Evolutionary conservation across 2,888 invertebrate genomes (phyloP), one percentile per base, ranked within the genome.

Genomic region (Microplitis manilae): DNA sequence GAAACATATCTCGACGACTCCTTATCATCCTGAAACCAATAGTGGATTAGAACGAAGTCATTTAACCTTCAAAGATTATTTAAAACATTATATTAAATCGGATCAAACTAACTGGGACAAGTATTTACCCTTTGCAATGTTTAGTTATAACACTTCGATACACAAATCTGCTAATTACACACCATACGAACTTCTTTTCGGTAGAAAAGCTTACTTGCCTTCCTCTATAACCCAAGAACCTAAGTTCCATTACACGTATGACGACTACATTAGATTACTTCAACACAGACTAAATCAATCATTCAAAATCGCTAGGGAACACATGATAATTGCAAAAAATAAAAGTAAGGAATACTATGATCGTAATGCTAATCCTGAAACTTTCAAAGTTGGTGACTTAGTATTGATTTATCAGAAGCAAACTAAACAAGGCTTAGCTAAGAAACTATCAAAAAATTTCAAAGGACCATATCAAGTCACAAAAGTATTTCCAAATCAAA

Each of bases 201-300:
- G 79, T 5, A 50, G 38, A 2, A 38, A 20, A 39, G 68, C 80
- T 9, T 75, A 74, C 13, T 17, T 79, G 20, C 77, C 80, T 6
- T 79, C 80, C 75, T 80, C 79, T 72, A 78, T 88, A 59, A 79
- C 76, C 9, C 79, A 81, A 78, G 74, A 83, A 80, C 82, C 84
- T 9, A 81, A 86, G 79, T 84, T 84, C 60, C 80, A 79, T 64
- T 85, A 85, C 73, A 82, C 81, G n/a, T 86, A 85, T 69, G 85
- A 86, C 41, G 78, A 83, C 77, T 85, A 82, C 64, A 39, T 78
- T 6, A 65, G 78, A 65, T 76, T 85, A 50, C 68, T 86, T 8
- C 80, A 78, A 73, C 62, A 78, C 50, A 82, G 80, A 80, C 68
- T 85, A 77, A 81, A 79, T 71, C 83, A 75, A 38, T 74, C 83